Evolutionary conservation across 2,888 invertebrate genomes (phyloP), one percentile per base, ranked within the genome.

Genomic region (Diaperis boleti): DNA sequence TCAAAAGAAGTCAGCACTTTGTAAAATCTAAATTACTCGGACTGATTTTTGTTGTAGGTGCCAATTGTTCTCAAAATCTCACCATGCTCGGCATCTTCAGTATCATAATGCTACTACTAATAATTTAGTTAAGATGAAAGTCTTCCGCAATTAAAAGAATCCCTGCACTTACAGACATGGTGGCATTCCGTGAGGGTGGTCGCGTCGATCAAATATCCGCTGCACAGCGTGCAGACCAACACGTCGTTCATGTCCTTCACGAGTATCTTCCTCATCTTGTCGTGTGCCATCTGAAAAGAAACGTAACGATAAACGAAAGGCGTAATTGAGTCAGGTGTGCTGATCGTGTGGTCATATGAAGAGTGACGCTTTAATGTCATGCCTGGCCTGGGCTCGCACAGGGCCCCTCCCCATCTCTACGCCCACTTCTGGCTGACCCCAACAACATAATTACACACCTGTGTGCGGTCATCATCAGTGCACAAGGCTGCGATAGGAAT

Each of bases 161-260:
- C n/a, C 17, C 5, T 20, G 8, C n/a, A 91, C 92, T 92, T 85
- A 94, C 92, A 97, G 33, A 96, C 94, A 84, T 97, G 96, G 71
- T 96, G 88, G 83, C 97, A 97, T 82, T 97, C 96, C 52, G 92
- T 92, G 74, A 97, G 92, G 45, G 96, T 94, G 52, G 96, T 96
- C 42, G 97, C 96, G 82, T 97, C 96, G 69, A 97, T 89, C 78
- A 94, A 90, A 82, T 97, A 97, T 52, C 97, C 97, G 54, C 89
- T 88, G 82, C 97, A 97, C 66, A 97, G 84, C 66, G 90, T 89
- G 82, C 97, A 97, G 64, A 92, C 91, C 76, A 97, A 87, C 78
- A 92, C 91, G 72, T 91, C 88, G 83, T 96, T 96, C 70, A 97
- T 63, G 45, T 82, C 89, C 82, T 89, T 89, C 69, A 89, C 87